Conservation (phyloP, 2,113 vertebrate species). For the Vicugna pacos region DNA sequence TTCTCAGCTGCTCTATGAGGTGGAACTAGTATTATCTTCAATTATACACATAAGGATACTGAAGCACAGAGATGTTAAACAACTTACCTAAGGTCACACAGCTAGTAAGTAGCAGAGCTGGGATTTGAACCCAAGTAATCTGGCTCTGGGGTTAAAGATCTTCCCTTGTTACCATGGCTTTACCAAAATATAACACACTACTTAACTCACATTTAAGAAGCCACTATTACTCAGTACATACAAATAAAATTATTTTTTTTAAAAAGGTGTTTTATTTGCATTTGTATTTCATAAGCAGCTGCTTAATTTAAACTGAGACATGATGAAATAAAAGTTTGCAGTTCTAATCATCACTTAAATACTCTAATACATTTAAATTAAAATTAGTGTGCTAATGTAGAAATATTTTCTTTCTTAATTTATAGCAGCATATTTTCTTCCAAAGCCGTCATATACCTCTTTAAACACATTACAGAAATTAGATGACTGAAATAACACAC, state of each 20-base stretch:
- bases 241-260: neutral
- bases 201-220: conserved; percentile 21
- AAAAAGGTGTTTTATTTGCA: conserved; percentile 60
- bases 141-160: neutral
- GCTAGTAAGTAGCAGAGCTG: neutral
- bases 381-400: conserved; percentile 20
- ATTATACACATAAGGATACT: neutral
- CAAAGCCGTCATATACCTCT: neutral
- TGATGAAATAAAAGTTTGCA: neutral
- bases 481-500: neutral
- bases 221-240: neutral
- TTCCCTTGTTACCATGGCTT: neutral
- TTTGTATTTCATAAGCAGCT: conserved; percentile 36
- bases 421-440: conserved; percentile 26
- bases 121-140: neutral
- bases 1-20: neutral
- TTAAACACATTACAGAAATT: conserved; percentile 42
- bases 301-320: conserved; percentile 37
- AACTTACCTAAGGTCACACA: neutral
- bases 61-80: neutral
- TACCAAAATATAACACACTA: conserved; percentile 17
- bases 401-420: conserved; percentile 17
- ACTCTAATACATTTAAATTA: neutral
- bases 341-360: neutral
- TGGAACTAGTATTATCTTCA: neutral